These are phyloP conservation scores for Drosophila ironensis DNA, from an alignment of 1,140 invertebrate species.

Conservation along the genomic window DNA sequence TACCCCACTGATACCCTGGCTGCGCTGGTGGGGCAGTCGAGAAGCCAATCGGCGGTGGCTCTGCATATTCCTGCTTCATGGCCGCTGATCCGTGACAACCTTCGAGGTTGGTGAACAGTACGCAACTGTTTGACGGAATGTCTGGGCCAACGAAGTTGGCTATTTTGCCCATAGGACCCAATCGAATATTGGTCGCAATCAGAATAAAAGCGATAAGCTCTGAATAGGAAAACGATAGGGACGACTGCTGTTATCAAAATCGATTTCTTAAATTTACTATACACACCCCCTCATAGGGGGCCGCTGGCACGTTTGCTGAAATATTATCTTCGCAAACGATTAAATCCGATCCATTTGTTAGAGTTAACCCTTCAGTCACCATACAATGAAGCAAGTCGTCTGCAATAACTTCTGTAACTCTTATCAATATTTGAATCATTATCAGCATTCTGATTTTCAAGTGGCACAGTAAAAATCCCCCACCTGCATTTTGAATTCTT, in stretches of 20 bases:
- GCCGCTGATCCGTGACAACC: not conserved
- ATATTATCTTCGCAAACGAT: too few relatives aligned
- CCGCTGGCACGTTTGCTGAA: too few relatives aligned
- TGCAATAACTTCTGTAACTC: too few relatives aligned
- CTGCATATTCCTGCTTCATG: conserved; percentile 4
- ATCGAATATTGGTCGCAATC: not conserved
- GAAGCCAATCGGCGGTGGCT: conserved; percentile 5
- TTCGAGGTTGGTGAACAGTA: not conserved
- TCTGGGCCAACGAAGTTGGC: not conserved
- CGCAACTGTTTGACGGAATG: conserved; percentile 11
- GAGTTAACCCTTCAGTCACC: too few relatives aligned
- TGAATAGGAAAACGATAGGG: too few relatives aligned
- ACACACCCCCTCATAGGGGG: not conserved
- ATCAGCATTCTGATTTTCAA: too few relatives aligned
- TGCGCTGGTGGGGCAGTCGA: conserved; percentile 5
- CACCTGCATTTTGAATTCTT: too few relatives aligned
- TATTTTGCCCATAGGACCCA: conserved; percentile 8
- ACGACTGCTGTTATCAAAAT: conserved; percentile 2
- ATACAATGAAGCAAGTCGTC: too few relatives aligned
- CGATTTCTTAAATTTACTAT: not conserved
- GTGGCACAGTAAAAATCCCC: too few relatives aligned
- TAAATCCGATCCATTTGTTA: too few relatives aligned
- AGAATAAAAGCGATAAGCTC: conserved; percentile 21
- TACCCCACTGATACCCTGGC: conserved; percentile 5
- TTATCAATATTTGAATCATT: too few relatives aligned